A percentile compares a stretch with the other conserved stretches of the same genome.
Evolutionary conservation across 2,888 invertebrate species (phyloP).

Genomic region (Harpalus rubripes): DNA sequence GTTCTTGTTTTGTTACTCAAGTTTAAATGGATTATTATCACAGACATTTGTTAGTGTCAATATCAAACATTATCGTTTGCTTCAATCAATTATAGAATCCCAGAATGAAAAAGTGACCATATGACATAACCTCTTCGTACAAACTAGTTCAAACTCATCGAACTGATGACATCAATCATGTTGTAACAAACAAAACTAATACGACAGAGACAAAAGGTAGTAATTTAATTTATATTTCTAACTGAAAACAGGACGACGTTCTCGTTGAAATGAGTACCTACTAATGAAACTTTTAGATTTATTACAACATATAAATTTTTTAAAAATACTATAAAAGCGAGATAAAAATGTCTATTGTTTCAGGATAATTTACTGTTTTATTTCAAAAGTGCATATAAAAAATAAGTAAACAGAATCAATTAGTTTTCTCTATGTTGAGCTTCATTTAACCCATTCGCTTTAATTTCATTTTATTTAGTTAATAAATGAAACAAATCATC

Average conservation of each 20-base stretch:
- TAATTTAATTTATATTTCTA: not conserved
- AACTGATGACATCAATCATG: not conserved
- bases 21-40: not conserved
- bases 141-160: conserved; percentile 2
- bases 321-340: too few relatives aligned
- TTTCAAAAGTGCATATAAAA: too few relatives aligned
- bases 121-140: not conserved
- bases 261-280: not conserved
- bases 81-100: not conserved
- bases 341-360: too few relatives aligned
- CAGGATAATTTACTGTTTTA: too few relatives aligned
- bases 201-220: not conserved
- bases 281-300: not conserved
- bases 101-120: not conserved
- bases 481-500: too few relatives aligned
- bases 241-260: not conserved
- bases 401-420: too few relatives aligned
- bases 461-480: too few relatives aligned
- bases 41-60: not conserved
- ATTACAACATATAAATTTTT: not conserved
- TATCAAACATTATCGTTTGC: not conserved
- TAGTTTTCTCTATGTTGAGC: too few relatives aligned
- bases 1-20: not conserved
- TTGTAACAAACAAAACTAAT: not conserved
- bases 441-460: too few relatives aligned